phyloP scores from a whole-genome alignment of 1,140 invertebrate species.

The Pseudomyrmex gracilis region DNA sequence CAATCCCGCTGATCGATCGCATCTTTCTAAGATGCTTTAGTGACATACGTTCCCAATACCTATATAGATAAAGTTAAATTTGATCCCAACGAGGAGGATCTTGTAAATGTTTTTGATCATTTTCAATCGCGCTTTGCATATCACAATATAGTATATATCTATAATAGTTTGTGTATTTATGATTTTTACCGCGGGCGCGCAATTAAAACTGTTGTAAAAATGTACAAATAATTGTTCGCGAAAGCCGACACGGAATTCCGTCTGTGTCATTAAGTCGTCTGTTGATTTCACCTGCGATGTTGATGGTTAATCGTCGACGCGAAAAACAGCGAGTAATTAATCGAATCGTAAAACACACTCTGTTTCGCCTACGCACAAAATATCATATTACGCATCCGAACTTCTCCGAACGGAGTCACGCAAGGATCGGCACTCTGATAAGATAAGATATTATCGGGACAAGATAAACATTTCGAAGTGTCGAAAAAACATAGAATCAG shows the following conservation, averaged over 20 bases:
- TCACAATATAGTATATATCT: too few species aligned
- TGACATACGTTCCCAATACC: too few species aligned
- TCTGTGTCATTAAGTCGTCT: too few species aligned
- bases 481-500: not conserved
- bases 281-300: too few species aligned
- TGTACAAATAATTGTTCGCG: not conserved
- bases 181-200: too few species aligned
- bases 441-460: conserved; percentile 37
- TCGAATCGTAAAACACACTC: not conserved
- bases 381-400: conserved; percentile 10
- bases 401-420: conserved; percentile 2
- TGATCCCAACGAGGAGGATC: too few species aligned
- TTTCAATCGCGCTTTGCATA: too few species aligned
- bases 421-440: conserved; percentile 23
- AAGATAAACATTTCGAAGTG: conserved; percentile 7
- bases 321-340: conserved; percentile 18
- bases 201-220: too few species aligned
- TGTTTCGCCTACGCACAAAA: not conserved
- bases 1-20: not conserved
- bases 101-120: too few species aligned
- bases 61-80: too few species aligned
- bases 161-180: too few species aligned
- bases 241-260: not conserved
- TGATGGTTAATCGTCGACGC: not conserved
- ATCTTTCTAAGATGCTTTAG: not conserved